Conservation (phyloP, 1,140 invertebrate species). For the Drosophila azteca region DNA sequence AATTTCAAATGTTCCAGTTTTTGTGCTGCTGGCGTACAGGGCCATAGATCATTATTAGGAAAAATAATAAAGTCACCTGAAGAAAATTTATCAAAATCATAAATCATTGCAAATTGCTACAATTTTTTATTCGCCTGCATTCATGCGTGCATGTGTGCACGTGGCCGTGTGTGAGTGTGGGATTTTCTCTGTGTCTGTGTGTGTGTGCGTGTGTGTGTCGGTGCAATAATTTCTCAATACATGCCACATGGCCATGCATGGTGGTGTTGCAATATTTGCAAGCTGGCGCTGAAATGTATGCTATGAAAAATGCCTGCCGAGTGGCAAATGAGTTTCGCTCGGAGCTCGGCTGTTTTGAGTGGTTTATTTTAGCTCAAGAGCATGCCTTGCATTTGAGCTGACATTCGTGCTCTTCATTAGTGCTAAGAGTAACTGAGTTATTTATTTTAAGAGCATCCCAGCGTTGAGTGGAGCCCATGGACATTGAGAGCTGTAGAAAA, state of each 20-base stretch:
- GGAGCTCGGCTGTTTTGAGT: too few relatives aligned
- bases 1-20: conserved; percentile 2
- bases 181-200: conserved; percentile 11
- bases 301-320: conserved; percentile 14
- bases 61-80: conserved; percentile 77
- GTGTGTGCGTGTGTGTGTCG: conserved; percentile 8
- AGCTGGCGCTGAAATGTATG: conserved; percentile 43
- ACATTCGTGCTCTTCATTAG: conserved; percentile 8
- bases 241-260: conserved; percentile 40
- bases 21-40: conserved; percentile 3
- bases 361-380: neutral
- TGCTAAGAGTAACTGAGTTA: conserved; percentile 14
- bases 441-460: neutral
- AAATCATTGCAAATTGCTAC: conserved; percentile 74
- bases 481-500: neutral
- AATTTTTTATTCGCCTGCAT: conserved; percentile 54
- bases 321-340: neutral
- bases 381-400: neutral
- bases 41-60: conserved; percentile 75
- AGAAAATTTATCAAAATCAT: conserved; percentile 81
- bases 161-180: neutral
- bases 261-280: conserved; percentile 48
- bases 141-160: conserved; percentile 24
- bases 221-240: conserved; percentile 59
- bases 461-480: neutral